A percentile compares a stretch with the other conserved stretches of the same genome.
Conservation (phyloP, 1,140 invertebrate species). For the Nymphalis io region DNA sequence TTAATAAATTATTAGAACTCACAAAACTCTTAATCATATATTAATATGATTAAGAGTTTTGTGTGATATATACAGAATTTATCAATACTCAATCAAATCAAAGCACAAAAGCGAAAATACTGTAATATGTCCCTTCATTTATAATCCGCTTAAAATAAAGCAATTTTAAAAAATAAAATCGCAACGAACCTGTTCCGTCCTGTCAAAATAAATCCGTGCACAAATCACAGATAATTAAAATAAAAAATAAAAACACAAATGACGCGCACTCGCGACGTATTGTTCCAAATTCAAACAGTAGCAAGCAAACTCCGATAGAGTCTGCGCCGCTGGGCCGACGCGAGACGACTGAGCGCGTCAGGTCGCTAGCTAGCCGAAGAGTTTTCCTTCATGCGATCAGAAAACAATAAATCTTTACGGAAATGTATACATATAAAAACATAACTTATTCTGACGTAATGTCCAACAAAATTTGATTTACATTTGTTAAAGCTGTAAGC, state of each 20-base stretch:
- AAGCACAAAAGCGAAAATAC: not conserved
- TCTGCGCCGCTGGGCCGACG: constrained; percentile 51
- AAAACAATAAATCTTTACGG: constrained; percentile 50
- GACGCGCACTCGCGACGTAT: constrained; percentile 49
- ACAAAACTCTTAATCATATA: not conserved
- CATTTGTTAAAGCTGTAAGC: no score
- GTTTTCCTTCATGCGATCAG: constrained; percentile 30
- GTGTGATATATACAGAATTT: not conserved
- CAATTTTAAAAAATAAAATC: constrained; percentile 10
- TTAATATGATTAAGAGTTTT: no score
- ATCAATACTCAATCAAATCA: not conserved
- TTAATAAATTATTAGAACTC: not conserved
- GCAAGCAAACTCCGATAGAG: constrained; percentile 27
- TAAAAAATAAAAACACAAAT: constrained; percentile 44
- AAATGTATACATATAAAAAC: not conserved
- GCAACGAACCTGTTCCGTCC: constrained; percentile 40
- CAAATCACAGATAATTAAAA: constrained; percentile 41
- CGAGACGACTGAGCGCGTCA: constrained; percentile 43
- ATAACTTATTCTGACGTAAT: not conserved
- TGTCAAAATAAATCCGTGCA: constrained; percentile 46
- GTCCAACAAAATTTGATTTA: not conserved
- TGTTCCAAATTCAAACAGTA: constrained; percentile 15
- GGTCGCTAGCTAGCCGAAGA: constrained; percentile 14
- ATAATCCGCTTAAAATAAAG: no score
- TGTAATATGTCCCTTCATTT: no score